These are phyloP conservation scores for Chrysomela aeneicollis DNA, from an alignment of 2,888 invertebrate genomes.

Conservation along the genomic window DNA sequence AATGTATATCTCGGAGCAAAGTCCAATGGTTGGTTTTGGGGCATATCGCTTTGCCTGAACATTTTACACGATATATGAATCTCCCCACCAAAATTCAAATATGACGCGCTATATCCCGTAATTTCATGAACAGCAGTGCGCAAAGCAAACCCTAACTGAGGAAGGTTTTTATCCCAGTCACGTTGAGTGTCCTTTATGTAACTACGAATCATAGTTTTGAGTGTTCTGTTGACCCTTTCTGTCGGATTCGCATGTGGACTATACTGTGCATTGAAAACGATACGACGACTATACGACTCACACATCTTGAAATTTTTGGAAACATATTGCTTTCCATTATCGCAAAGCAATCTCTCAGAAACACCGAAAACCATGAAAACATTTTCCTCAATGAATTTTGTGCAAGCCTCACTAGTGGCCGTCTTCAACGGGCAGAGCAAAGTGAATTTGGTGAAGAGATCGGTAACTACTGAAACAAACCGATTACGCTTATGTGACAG, in stretches of 20 bases:
- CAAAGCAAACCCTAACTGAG: constrained; percentile 46
- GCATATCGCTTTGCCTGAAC: not conserved
- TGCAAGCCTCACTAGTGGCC: no score
- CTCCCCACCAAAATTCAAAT: constrained; percentile 40
- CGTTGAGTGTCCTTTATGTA: no score
- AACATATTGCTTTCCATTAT: constrained; percentile 41
- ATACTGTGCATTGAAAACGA: constrained; percentile 43
- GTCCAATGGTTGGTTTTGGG: not conserved
- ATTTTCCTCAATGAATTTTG: no score
- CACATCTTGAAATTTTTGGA: constrained; percentile 25
- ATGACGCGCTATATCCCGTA: constrained; percentile 44
- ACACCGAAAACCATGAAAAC: no score
- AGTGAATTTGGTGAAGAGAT: constrained; percentile 38
- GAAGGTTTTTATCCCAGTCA: constrained; percentile 46
- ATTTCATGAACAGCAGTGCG: constrained; percentile 39
- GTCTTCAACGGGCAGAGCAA: no score
- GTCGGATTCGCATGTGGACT: no score
- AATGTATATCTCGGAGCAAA: not conserved
- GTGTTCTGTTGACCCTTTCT: no score
- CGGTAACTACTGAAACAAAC: not conserved
- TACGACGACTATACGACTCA: constrained; percentile 29
- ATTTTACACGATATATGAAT: constrained; percentile 18
- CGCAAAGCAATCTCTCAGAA: constrained; percentile 36
- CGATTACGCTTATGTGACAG: constrained; percentile 6
- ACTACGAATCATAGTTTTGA: no score